Evolutionary conservation across 2,113 vertebrate genomes (phyloP), one percentile per base, ranked within the genome.

Genomic region (Microtus richardsoni): DNA sequence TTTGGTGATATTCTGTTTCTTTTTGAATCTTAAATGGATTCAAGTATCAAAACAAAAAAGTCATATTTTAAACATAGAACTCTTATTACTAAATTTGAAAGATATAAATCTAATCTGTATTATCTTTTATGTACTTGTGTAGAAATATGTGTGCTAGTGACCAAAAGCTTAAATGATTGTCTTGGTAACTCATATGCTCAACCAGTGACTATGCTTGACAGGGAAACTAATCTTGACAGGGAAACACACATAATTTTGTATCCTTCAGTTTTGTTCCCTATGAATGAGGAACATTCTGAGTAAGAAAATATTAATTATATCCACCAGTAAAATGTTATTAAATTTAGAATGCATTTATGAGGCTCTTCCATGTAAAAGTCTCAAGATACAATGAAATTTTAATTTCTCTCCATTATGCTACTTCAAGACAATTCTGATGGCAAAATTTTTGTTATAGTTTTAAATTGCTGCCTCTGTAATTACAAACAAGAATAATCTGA

Each of bases 1-100:
- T 87, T 64, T 79, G 13, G 36, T 93, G 9, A 33, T 64, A 22
- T 96, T 96, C 12, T 97, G 41, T 82, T 52, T 71, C 24, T n/a
- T 94, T 82, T 82, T 28, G 39, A 26, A 9, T 64, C 39, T 44
- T 39, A 26, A 84, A 64, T 84, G 58, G 26, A 4, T 7, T 86
- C 47, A 88, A 92, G 28, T 82, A 93, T 87, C 16, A 83, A 95
- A 88, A 90, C 64, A 75, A 96, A 96, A 95, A 96, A 86, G 80
- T 97, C 70, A 73, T 82, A 5, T 92, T 97, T 97, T 84, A 49
- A 97, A 91, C 97, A 96, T 98, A 96, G 86, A 95, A 49, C 75
- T 92, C 13, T 2, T 92, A 52, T 83, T 95, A 91, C 1, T 93
- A 86, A 62, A 88, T 28, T 96, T 91, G 39, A 94, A 98, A 97